phyloP scores from a whole-genome alignment of 2,797 vertebrate genomes.

The Distichodus sexfasciatus region DNA sequence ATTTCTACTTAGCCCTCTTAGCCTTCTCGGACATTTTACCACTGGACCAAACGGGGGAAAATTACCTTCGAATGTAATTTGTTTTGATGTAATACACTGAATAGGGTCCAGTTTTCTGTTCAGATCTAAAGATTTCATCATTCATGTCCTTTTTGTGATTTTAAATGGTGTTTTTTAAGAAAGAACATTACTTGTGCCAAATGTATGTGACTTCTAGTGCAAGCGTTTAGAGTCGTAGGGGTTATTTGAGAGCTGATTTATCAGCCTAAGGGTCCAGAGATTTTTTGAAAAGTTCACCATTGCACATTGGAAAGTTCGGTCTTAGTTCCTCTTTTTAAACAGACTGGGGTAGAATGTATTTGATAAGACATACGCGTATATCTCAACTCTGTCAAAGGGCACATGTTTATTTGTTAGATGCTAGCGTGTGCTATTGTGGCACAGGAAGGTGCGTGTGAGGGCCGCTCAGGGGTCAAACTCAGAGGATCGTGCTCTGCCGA shows the following conservation, averaged over 20 bases:
- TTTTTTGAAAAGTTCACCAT: neutral
- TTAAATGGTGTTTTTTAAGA: slow-evolving; percentile 4
- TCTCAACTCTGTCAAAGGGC: neutral
- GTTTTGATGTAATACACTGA: neutral
- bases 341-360: slow-evolving; percentile 13
- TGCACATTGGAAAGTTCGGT: neutral
- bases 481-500: neutral
- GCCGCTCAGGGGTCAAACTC: slow-evolving; percentile 1
- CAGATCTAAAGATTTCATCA: neutral
- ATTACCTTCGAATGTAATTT: slow-evolving; percentile 1
- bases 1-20: slow-evolving; percentile 42
- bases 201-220: slow-evolving; percentile 1
- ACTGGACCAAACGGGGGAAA: neutral
- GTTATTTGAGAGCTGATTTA: slow-evolving; percentile 5
- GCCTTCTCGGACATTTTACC: neutral
- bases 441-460: neutral
- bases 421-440: neutral
- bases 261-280: neutral
- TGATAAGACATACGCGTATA: slow-evolving; percentile 11
- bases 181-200: slow-evolving; percentile 24
- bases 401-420: slow-evolving; percentile 13
- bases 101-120: slow-evolving; percentile 3
- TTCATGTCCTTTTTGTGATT: neutral
- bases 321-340: neutral
- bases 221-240: slow-evolving; percentile 19